These are phyloP conservation scores for Xenopus borealis DNA, from an alignment of 2,113 vertebrate species.

Conservation along the genomic window DNA sequence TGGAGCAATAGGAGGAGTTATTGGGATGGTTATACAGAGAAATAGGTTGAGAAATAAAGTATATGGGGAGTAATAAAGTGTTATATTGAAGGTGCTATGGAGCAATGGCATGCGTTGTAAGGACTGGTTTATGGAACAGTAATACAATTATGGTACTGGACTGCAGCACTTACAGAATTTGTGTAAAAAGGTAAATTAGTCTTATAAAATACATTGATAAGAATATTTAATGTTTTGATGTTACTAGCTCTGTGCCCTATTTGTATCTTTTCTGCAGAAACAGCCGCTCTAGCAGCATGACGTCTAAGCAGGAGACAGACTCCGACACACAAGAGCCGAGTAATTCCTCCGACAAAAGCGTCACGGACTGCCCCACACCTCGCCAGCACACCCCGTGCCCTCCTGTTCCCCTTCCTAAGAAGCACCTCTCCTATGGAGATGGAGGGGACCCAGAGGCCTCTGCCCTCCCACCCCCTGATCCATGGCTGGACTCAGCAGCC, in stretches of 20 bases:
- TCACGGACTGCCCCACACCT: constrained; percentile 80
- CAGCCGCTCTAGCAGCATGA: constrained; percentile 89
- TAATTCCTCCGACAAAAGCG: constrained; percentile 82
- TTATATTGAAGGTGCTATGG: too few species aligned
- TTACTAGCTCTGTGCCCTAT: constrained; percentile 23
- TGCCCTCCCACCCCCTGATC: constrained; percentile 91
- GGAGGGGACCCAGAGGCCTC: constrained; percentile 93
- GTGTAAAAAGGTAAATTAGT: too few species aligned
- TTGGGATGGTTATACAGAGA: too few species aligned
- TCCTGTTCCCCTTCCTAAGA: constrained; percentile 88
- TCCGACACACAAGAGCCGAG: constrained; percentile 85
- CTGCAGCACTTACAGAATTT: too few species aligned
- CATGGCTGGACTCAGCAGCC: constrained; percentile 90
- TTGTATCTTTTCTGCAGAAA: constrained; percentile 64
- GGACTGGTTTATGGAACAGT: too few species aligned
- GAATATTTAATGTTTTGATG: too few species aligned
- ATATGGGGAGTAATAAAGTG: too few species aligned
- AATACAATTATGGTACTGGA: too few species aligned
- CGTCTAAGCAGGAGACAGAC: constrained; percentile 91
- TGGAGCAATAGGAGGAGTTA: too few species aligned
- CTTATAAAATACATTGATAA: too few species aligned
- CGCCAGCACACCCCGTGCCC: constrained; percentile 81
- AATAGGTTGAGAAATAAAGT: too few species aligned
- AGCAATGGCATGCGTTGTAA: too few species aligned
- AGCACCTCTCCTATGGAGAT: constrained; percentile 95